These are phyloP conservation scores for Kobus ellipsiprymnus DNA, from an alignment of 2,113 vertebrate genomes.

Conservation along the genomic window DNA sequence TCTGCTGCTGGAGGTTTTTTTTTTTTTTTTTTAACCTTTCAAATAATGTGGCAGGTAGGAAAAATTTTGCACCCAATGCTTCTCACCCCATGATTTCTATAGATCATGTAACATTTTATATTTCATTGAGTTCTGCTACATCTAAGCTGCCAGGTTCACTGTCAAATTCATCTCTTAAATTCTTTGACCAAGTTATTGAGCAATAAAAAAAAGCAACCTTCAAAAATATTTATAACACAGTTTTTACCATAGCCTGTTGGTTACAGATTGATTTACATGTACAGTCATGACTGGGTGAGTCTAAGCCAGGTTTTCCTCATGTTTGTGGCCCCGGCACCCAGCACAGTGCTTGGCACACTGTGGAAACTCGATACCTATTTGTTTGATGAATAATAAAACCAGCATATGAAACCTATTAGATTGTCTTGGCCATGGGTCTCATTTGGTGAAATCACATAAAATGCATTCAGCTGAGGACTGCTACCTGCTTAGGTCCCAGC, in stretches of 20 bases:
- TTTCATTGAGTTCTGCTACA: neutral
- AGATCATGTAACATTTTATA: neutral
- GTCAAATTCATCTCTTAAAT: neutral
- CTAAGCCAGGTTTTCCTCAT: neutral
- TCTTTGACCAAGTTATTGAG: slow-evolving; percentile 16
- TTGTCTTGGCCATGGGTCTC: neutral
- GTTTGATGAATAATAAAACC: neutral
- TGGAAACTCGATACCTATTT: neutral
- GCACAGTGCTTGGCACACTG: neutral
- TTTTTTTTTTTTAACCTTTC: neutral
- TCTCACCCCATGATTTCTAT: neutral
- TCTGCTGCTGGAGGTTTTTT: neutral
- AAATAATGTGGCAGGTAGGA: neutral
- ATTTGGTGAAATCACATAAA: neutral
- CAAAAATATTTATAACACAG: neutral
- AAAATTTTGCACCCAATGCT: neutral
- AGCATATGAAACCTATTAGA: neutral
- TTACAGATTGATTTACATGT: neutral
- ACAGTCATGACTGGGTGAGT: neutral
- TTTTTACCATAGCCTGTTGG: neutral
- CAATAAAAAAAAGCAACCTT: neutral
- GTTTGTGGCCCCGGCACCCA: neutral
- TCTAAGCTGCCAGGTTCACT: neutral
- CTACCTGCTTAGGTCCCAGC: neutral
- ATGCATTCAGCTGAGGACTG: neutral